A percentile compares a stretch with the other conserved stretches of the same genome.
These are phyloP conservation scores for Luehdorfia chinensis DNA, from an alignment of 1,140 invertebrate species.

Conservation along the genomic window DNA sequence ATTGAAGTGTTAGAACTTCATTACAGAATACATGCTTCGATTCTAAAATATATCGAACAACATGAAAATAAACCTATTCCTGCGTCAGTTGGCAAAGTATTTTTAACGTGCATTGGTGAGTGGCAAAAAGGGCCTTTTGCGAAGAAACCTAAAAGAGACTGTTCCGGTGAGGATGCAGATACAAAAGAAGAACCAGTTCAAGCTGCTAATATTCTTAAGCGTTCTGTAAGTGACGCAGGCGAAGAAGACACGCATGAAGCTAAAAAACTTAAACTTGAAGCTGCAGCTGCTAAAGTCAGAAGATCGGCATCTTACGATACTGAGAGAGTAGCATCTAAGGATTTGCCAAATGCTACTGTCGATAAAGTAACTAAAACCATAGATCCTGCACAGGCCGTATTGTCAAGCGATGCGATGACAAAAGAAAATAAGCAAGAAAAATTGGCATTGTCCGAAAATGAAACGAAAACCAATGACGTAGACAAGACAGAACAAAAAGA, in stretches of 20 bases:
- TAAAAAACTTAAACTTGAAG: conserved; percentile 59
- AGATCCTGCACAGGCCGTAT: conserved; percentile 5
- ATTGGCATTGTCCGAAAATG: too few relatives aligned
- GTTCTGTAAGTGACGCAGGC: conserved; percentile 63
- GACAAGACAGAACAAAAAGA: conserved; percentile 17
- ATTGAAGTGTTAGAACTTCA: conserved; percentile 94
- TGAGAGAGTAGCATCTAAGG: conserved; percentile 44
- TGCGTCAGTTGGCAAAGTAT: conserved; percentile 64
- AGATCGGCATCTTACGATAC: conserved; percentile 66
- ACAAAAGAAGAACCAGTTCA: conserved; percentile 47
- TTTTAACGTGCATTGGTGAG: conserved; percentile 56
- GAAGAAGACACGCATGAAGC: conserved; percentile 62
- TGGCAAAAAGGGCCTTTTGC: conserved; percentile 65
- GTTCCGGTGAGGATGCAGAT: conserved; percentile 32
- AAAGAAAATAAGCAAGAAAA: conserved; percentile 19
- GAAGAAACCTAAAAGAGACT: conserved; percentile 59
- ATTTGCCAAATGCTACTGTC: conserved; percentile 17
- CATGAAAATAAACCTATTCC: conserved; percentile 77
- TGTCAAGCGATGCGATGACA: conserved; percentile 3
- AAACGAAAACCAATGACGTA: too few relatives aligned
- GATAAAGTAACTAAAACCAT: conserved; percentile 12
- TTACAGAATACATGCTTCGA: conserved; percentile 89
- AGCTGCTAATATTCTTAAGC: conserved; percentile 64
- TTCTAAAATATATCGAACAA: conserved; percentile 90
- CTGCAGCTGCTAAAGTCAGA: conserved; percentile 66